These are phyloP conservation scores for Trichacis sp. DNA, from an alignment of 2,888 invertebrate genomes.

Conservation along the genomic window DNA sequence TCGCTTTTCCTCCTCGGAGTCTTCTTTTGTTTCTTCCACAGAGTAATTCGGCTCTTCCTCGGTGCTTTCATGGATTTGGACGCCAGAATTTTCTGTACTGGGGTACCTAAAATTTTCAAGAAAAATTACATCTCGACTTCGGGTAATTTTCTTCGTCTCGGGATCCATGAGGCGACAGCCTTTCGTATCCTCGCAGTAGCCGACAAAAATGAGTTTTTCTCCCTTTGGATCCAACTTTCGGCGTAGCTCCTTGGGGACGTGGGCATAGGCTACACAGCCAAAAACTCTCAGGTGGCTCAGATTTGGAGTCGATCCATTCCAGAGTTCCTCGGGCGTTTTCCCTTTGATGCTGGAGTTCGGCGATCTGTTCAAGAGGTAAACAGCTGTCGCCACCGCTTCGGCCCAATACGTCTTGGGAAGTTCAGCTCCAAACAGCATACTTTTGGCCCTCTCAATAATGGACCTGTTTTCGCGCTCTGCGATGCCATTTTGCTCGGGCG, in stretches of 20 bases:
- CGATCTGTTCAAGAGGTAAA: constrained; percentile 36
- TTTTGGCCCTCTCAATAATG: constrained; percentile 36
- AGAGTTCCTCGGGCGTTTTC: constrained; percentile 40
- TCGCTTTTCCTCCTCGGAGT: too few species aligned
- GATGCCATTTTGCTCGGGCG: constrained; percentile 53
- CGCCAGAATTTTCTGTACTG: too few species aligned
- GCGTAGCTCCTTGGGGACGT: not conserved
- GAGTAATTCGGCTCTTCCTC: too few species aligned
- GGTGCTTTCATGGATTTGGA: too few species aligned
- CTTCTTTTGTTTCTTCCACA: too few species aligned
- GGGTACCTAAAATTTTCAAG: too few species aligned
- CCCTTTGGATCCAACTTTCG: not conserved
- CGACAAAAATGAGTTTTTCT: not conserved
- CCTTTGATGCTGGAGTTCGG: constrained; percentile 29
- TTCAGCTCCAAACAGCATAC: constrained; percentile 15
- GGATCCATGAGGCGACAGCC: constrained; percentile 2
- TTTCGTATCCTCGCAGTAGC: not conserved
- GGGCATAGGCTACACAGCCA: not conserved
- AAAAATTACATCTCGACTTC: constrained; percentile 13
- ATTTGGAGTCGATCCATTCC: constrained; percentile 18
- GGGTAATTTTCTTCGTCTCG: not conserved
- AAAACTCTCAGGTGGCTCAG: not conserved
- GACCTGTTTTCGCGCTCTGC: constrained; percentile 50
- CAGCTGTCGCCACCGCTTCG: constrained; percentile 19
- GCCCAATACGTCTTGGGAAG: constrained; percentile 24